Percentiles rank a stretch among this genome's conserved stretches.
Conservation (phyloP, 2,113 vertebrate genomes). For the Pituophis catenifer region DNA sequence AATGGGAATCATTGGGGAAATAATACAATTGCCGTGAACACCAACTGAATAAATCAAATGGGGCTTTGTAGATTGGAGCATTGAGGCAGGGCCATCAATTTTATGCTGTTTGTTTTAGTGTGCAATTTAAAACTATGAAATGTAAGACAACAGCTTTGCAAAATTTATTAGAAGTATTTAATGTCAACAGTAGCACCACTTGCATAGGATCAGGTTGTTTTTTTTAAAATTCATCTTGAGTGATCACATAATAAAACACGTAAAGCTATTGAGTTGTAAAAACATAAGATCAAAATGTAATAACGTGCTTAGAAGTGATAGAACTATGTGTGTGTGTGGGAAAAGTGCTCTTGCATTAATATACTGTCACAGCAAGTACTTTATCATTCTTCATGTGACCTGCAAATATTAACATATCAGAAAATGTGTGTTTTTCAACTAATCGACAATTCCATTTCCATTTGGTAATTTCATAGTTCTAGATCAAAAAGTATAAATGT, state of each 20-base stretch:
- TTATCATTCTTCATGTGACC: not conserved
- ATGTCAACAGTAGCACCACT: not conserved
- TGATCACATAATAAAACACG: not conserved
- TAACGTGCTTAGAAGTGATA: conserved; percentile 25
- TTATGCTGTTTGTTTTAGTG: not conserved
- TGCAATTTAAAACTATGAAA: not conserved
- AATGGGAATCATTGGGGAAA: not conserved
- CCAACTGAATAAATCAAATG: not conserved
- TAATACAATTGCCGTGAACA: not conserved
- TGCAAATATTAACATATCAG: not conserved
- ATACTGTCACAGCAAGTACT: not conserved
- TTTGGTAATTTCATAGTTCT: conserved; percentile 27
- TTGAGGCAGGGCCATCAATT: not conserved
- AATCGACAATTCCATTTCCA: conserved; percentile 6
- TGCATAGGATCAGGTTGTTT: not conserved
- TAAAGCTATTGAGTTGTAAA: not conserved
- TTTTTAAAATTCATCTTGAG: not conserved
- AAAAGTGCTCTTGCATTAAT: not conserved
- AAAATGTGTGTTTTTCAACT: not conserved
- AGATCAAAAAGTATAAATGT: conserved; percentile 39
- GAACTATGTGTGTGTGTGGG: not conserved
- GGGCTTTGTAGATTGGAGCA: not conserved
- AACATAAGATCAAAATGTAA: conserved; percentile 32
- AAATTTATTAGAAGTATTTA: not conserved
- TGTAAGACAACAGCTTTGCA: not conserved